Evolutionary conservation across 2,113 vertebrate genomes (phyloP), one percentile per base, ranked within the genome.

Genomic region (Albula goreensis): DNA sequence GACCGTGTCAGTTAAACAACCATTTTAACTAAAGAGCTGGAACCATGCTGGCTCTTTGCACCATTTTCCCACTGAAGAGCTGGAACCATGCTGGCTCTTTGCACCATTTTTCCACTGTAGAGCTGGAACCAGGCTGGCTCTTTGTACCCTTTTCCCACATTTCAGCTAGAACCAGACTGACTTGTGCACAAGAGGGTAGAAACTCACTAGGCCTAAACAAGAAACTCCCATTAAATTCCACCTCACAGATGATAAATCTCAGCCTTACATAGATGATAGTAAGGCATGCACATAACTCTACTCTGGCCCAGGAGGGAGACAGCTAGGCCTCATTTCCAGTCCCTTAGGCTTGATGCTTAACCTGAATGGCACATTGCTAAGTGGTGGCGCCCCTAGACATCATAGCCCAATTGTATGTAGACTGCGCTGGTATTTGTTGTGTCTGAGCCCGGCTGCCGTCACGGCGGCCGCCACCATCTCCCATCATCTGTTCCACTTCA

Each of bases 301-400:
- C 31, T 41, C 51, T 81, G 25, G 78, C 19, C 83, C 78, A 51
- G 81, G 87, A 89, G 82, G 66, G 85, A 85, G 48, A n/a, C 48
- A 10, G 83, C 78, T 60, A 88, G 88, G 89, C 86, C 86, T 92
- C 89, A 90, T 92, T 90, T 90, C 81, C 86, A 31, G 22, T 53
- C 78, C 8, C 51, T 86, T 87, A 90, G 85, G 89, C 82, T 41
- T 41, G 83, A 81, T 78, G 78, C 48, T 90, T 89, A 88, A 86
- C 89, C 81, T 78, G 86, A 89, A 91, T 50, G 41, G 11, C 10
- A 85, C 70, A 82, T 50, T 66, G 79, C 60, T 78, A 91, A 85
- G 66, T 93, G 88, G 90, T 88, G 89, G 91, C 90, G 90, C 91
- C 92, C 89, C 86, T 87, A n/a, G 77, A 88, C 49, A 3, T 82